Percentiles rank a stretch among this genome's conserved stretches.
Evolutionary conservation across 1,140 invertebrate genomes (phyloP).

Genomic region (Drosophila simulans): DNA sequence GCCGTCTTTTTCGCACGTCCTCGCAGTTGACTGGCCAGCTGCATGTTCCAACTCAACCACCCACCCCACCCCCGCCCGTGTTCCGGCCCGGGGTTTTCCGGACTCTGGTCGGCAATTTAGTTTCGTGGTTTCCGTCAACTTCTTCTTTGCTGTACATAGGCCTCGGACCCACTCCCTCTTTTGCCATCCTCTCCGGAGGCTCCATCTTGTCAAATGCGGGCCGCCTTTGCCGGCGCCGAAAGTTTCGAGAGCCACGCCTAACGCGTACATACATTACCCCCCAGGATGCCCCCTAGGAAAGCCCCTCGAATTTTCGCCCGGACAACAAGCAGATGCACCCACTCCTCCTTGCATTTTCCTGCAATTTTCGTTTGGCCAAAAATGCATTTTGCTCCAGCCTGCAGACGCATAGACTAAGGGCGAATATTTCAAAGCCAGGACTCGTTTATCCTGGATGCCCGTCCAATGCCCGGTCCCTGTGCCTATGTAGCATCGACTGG

Average conservation of each 20-base stretch:
- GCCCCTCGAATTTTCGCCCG: neutral
- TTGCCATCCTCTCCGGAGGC: neutral
- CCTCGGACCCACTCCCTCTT: neutral
- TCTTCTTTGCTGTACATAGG: constrained; percentile 67
- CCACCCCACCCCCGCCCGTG: neutral
- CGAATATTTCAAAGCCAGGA: constrained; percentile 73
- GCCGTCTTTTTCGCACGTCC: constrained; percentile 78
- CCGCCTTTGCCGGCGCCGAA: constrained; percentile 50
- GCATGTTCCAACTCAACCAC: neutral
- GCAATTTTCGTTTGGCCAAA: constrained; percentile 67
- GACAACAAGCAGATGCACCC: neutral
- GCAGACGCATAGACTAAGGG: constrained; percentile 27
- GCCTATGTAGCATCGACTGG: constrained; percentile 9
- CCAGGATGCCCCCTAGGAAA: neutral
- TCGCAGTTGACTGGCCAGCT: constrained; percentile 54
- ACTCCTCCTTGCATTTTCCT: constrained; percentile 60
- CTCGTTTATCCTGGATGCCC: constrained; percentile 45
- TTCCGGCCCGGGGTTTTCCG: neutral
- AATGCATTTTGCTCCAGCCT: constrained; percentile 65
- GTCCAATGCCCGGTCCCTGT: neutral
- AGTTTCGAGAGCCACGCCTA: constrained; percentile 70
- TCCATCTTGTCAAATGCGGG: constrained; percentile 64
- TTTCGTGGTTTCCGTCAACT: constrained; percentile 79
- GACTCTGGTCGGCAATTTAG: constrained; percentile 66
- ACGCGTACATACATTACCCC: constrained; percentile 52